Base-by-base conservation (phyloP, 2,888 invertebrate species). In the Drosophila pseudotakahashii region DNA sequence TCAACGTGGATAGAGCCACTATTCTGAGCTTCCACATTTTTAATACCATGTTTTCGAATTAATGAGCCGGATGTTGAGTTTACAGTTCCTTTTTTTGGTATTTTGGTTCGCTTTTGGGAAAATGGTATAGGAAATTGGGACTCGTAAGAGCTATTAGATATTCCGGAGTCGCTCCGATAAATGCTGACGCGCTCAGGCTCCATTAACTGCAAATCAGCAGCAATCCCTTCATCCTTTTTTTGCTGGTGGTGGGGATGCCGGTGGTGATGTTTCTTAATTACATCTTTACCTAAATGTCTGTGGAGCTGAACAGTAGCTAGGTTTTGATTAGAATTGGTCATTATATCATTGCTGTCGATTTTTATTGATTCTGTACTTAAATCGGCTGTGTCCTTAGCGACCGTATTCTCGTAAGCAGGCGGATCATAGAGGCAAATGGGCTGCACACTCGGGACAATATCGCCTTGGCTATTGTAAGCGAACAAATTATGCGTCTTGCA, bases 331-430 rank as follows among this genome's bases (percentile, higher is more conserved):
- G 69, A 59, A 47, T 58, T 59, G 0, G 34, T 52, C 70, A 34
- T 34, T 34, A 10, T 11, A 11, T 34, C 34, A 11, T 72, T 80
- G 79, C 76, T 74, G 75, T 63, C 69, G 58, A 70, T 59, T 81
- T 69, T 55, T 14, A 32, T 32, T 11, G 14, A 32, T 79, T 79
- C 85, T 76, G 68, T 67, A 30, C n/a, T 68, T 58, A 51, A 30
- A 13, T 89, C 85, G 50, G 57, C 82, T 51, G 16, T 81, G 64
- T 87, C 89, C 90, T 95, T 95, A 71, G 94, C 95, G 45, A 94
- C 94, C 60, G 95, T 91, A 88, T 95, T 94, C 90, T 95, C 94
- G 89, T 94, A 95, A 67, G 93, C 89, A 62, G 92, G 92, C 70
- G 91, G 91, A 81, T 92, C 92, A 73, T 90, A 91, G 78, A 90